Percentiles rank a stretch among this genome's conserved stretches.
Conservation (phyloP, 2,113 vertebrate genomes). For the Daphoenositta chrysoptera region DNA sequence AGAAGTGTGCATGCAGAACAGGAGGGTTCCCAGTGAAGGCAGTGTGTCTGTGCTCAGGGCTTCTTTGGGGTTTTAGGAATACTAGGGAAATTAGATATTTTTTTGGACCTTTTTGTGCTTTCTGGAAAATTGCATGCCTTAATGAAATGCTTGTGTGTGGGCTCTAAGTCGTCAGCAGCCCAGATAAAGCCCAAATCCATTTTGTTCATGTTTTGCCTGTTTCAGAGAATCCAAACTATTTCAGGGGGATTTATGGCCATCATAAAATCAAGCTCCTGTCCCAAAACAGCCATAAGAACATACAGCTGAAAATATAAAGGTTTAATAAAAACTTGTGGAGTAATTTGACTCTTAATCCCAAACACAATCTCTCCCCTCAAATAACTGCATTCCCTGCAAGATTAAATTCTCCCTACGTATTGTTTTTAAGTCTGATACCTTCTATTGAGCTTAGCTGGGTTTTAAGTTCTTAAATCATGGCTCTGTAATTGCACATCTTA, state of each 20-base stretch:
- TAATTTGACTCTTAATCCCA: constrained; percentile 57
- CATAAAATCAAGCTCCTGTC: not conserved
- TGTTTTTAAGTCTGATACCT: constrained; percentile 49
- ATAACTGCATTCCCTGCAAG: constrained; percentile 22
- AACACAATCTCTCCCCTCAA: constrained; percentile 25
- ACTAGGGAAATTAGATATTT: not conserved
- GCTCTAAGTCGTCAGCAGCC: constrained; percentile 4
- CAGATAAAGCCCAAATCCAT: not conserved
- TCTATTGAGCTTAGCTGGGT: constrained; percentile 28
- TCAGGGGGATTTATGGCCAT: not conserved
- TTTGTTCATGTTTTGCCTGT: not conserved
- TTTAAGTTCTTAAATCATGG: constrained; percentile 56
- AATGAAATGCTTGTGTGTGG: not conserved
- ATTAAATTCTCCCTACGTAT: constrained; percentile 53
- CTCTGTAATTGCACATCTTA: constrained; percentile 54
- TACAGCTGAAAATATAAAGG: constrained; percentile 18
- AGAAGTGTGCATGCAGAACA: not conserved
- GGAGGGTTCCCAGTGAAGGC: accelerated
- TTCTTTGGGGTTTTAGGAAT: not conserved
- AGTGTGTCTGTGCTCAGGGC: not conserved
- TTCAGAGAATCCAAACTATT: not conserved
- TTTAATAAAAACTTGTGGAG: constrained; percentile 37
- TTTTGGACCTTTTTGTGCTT: not conserved
- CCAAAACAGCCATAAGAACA: not conserved
- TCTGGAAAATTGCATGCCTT: not conserved